Evolutionary conservation across 1,140 invertebrate genomes (phyloP).

Genomic region (Lepidotrigona ventralis): DNA sequence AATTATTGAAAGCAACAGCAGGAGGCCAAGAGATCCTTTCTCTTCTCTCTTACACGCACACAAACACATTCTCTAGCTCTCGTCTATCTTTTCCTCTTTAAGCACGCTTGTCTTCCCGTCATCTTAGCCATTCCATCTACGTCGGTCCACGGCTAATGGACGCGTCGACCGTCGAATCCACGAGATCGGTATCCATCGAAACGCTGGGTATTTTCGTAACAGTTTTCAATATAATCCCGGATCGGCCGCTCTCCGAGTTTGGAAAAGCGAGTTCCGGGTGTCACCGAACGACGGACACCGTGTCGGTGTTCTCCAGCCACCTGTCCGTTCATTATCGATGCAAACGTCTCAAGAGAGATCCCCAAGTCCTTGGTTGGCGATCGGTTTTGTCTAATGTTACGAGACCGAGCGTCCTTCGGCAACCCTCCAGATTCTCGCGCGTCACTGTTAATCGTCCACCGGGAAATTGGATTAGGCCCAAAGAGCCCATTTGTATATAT

Average conservation of each 20-base stretch:
- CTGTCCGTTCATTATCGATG: slow-evolving; percentile 38
- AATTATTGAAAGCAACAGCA: slow-evolving; percentile 75
- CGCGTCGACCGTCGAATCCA: neutral
- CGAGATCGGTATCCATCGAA: neutral
- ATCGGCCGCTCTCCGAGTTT: neutral
- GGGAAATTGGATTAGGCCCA: slow-evolving; percentile 3
- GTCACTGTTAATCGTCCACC: slow-evolving; percentile 7
- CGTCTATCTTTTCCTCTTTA: neutral
- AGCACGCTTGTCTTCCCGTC: slow-evolving; percentile 23
- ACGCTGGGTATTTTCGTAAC: neutral
- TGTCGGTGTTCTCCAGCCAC: neutral
- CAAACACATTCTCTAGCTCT: too few species aligned
- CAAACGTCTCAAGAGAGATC: slow-evolving; percentile 14
- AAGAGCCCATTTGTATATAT: neutral
- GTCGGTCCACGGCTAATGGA: slow-evolving; percentile 15
- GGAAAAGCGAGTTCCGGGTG: neutral
- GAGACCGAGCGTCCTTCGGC: neutral
- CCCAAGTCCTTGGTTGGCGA: neutral
- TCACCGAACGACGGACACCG: neutral
- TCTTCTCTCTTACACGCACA: neutral
- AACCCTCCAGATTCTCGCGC: neutral
- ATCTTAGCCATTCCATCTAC: slow-evolving; percentile 22
- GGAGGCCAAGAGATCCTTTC: slow-evolving; percentile 3
- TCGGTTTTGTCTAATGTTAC: slow-evolving; percentile 22
- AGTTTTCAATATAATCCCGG: slow-evolving; percentile 28